Evolutionary conservation across 1,140 invertebrate genomes (phyloP), one percentile per base, ranked within the genome.

Genomic region (Coelopa frigida): DNA sequence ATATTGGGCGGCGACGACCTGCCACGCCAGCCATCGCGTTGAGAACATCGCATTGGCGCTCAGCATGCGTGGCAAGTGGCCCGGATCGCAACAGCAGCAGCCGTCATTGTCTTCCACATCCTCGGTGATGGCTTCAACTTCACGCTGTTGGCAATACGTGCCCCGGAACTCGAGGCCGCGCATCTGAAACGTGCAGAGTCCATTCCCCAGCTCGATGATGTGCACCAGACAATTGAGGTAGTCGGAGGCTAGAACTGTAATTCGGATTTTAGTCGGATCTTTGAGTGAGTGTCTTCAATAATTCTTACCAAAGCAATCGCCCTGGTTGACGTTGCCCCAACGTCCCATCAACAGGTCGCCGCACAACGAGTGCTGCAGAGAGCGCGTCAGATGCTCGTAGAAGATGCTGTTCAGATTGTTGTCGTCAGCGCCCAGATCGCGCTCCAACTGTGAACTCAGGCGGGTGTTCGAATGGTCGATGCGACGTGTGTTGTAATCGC

Each of bases 351-450:
- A 78, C 15, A 99, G 75, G 74, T 99, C 95, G 1, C 96, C 95
- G 67, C 89, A 96, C 2, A 99, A 73, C 40, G 89, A 94, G 70
- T 95, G 89, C 67, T 99, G 96, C 27, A 99, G 70, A 1, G 94
- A 96, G 26, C 94, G 80, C 0, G 95, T 98, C 14, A 99, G 73
- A 71, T 99, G 96, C 73, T 99, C 96, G 62, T 99, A 99, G 75
- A 99, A 99, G 60, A 99, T 98, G 0, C 94, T 96, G 71, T 99
- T 99, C 11, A 99, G 70, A 72, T 99, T 99, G 71, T 98, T 98
- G 63, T 99, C 95, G 72, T 99, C 96, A 53, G 91, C 85, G 38
- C 91, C 91, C 22, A 96, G 78, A 73, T 97, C 97, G 22, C 93
- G 78, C 50, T 99, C 95, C 15, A 99, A 70, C 68, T 99, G 94